Evolutionary conservation across 2,113 vertebrate species (phyloP).

Genomic region (Ptyas mucosa): DNA sequence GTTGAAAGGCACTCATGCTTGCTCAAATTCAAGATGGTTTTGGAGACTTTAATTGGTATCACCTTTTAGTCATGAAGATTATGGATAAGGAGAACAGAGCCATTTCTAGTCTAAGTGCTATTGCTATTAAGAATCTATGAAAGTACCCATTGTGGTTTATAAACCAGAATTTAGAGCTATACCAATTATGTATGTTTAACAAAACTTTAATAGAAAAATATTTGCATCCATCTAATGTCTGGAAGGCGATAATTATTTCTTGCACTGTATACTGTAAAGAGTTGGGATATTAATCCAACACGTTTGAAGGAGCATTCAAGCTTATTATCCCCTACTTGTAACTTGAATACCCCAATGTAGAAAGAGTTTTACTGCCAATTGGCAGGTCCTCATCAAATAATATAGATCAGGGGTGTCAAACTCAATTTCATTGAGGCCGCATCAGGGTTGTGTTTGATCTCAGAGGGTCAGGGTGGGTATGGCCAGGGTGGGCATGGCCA

Average conservation of each 20-base stretch:
- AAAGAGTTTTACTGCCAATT: background rate
- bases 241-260: background rate
- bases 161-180: background rate
- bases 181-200: background rate
- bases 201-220: background rate
- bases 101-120: background rate
- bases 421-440: too few relatives aligned
- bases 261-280: background rate
- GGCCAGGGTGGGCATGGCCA: too few relatives aligned
- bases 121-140: background rate
- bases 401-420: too few relatives aligned
- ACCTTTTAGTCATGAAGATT: background rate
- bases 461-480: too few relatives aligned
- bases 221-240: background rate
- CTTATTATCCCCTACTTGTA: background rate
- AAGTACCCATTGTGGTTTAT: background rate
- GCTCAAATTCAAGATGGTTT: background rate
- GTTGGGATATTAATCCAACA: background rate
- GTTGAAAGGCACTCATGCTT: background rate
- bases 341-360: background rate
- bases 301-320: background rate
- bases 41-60: background rate
- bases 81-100: background rate
- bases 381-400: too few relatives aligned
- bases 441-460: too few relatives aligned